Base-by-base conservation (phyloP, 2,797 vertebrate species). In the Sebastolobus alascanus region DNA sequence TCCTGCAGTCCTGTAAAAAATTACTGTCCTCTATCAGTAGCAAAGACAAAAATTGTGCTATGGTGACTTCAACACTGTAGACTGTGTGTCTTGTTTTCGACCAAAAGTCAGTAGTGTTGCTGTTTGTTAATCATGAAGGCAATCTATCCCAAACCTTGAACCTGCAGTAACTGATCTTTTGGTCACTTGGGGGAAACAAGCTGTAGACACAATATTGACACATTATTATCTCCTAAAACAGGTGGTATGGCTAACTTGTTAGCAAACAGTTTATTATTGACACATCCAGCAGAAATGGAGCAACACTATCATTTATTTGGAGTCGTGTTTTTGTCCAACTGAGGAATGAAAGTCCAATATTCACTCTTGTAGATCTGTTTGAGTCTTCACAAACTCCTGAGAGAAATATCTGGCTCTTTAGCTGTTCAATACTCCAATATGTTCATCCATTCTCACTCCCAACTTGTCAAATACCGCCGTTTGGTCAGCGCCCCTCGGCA, bases 1-100 rank as follows among this genome's bases (percentile, higher is more conserved):
- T 69, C 11, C n/a, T 46, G 20, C 69, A 63, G 66, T 38, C 12
- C 31, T 73, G 12, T 59, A 6, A 76, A 31, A 37, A 31, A 55
- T 70, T 52, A 22, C 63, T n/a, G 35, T 40, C 27, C 5, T 54
- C 52, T 29, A 25, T 73, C 25, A 20, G 43, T 27, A 27, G 18
- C 18, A 79, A 43, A 59, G 58, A 33, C 46, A 33, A 2, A 18
- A n/a, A 11, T 50, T 8, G 1, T 46, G 40, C 40, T 18, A 20
- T 0, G 38, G 2, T 7, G 40, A 54, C 33, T 46, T 56, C 18
- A 29, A 33, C 14, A 14, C 6, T 6, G 2, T 8, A 31, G 35
- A 8, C 25, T 61, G 14, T 6, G 22, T 10, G 22, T 16, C 5
- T 43, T 4, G 0, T 33, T 22, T 61, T 8, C 10, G 29, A 58